Conservation (phyloP, 2,888 invertebrate genomes). For the Oxyscelio sp. region DNA sequence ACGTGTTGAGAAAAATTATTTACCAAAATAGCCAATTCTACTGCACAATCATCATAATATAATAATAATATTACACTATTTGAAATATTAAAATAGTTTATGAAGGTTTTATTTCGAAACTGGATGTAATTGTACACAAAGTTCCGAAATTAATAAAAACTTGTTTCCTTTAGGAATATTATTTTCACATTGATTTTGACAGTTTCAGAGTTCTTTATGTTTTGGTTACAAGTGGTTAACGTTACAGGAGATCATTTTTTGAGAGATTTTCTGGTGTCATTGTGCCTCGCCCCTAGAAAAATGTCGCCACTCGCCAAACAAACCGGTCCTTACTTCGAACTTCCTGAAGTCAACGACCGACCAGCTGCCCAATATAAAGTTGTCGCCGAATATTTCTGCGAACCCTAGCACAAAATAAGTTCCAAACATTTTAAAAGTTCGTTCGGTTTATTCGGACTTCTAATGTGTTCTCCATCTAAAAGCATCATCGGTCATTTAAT, state of each 20-base stretch:
- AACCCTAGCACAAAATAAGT: conserved; percentile 17
- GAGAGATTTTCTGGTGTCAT: conserved; percentile 43
- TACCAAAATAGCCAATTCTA: too few species aligned
- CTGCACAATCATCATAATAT: too few species aligned
- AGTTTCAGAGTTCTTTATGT: neutral
- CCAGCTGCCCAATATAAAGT: conserved; percentile 47
- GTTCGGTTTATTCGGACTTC: neutral
- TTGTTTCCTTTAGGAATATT: too few species aligned
- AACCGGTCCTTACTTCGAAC: conserved; percentile 59
- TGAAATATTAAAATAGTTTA: too few species aligned
- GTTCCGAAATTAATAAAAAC: too few species aligned
- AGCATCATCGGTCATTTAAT: conserved; percentile 17
- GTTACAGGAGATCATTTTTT: conserved; percentile 22
- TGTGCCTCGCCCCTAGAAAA: conserved; percentile 55
- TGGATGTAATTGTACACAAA: too few species aligned
- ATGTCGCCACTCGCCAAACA: conserved; percentile 52
- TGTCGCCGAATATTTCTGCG: conserved; percentile 32
- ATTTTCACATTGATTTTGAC: too few species aligned
- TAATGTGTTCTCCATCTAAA: neutral
- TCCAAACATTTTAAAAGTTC: neutral
- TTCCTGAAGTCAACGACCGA: conserved; percentile 64
- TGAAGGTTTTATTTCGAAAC: too few species aligned
- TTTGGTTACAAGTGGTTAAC: neutral
- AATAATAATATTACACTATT: too few species aligned
- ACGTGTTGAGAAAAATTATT: too few species aligned